Percentiles rank a stretch among this genome's conserved stretches.
phyloP scores from a whole-genome alignment of 2,888 invertebrate species.

The Protophormia terraenovae region DNA sequence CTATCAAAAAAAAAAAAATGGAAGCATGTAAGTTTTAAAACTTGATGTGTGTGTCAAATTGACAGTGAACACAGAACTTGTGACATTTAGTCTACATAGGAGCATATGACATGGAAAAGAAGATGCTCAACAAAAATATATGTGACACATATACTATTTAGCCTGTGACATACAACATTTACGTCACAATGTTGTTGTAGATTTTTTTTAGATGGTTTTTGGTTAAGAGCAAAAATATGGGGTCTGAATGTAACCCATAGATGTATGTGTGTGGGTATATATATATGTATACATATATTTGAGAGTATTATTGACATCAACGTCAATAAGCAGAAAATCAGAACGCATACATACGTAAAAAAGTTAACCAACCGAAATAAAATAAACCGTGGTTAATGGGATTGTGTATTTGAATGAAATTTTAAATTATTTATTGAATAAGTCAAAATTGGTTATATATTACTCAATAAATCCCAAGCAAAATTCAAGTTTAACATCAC shows the following conservation, averaged over 20 bases:
- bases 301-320: conserved; percentile 45
- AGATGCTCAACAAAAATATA: conserved; percentile 16
- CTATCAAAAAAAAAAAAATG: neutral
- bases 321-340: conserved; percentile 10
- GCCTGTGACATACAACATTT: conserved; percentile 33
- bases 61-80: conserved; percentile 55
- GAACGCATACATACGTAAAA: neutral
- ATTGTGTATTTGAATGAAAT: neutral
- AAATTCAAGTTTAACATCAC: too few relatives aligned
- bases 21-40: conserved; percentile 16
- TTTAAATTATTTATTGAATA: too few relatives aligned
- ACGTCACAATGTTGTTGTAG: neutral
- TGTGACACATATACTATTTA: conserved; percentile 43
- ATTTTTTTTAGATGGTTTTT: neutral
- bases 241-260: conserved; percentile 4
- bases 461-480: too few relatives aligned
- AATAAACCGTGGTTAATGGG: neutral
- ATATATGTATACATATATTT: neutral
- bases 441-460: too few relatives aligned
- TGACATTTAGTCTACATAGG: conserved; percentile 44
- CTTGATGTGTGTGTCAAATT: conserved; percentile 52
- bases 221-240: neutral
- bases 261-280: too few relatives aligned
- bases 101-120: conserved; percentile 6
- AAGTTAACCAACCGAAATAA: neutral